These are phyloP conservation scores for Dynastes tityus DNA, from an alignment of 2,888 invertebrate genomes.

Conservation along the genomic window DNA sequence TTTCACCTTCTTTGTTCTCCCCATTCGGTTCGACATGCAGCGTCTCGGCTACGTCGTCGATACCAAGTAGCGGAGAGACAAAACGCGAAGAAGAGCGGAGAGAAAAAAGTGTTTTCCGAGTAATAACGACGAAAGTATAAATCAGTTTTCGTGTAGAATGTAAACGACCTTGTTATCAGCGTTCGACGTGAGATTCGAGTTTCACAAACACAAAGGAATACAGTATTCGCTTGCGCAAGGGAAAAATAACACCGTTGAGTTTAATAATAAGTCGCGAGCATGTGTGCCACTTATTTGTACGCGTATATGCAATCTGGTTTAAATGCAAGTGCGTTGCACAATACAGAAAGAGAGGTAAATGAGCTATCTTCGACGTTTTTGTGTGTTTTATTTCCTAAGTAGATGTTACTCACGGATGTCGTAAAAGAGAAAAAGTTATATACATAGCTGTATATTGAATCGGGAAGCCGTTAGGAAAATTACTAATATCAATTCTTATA, in stretches of 20 bases:
- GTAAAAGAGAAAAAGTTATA: too few relatives aligned
- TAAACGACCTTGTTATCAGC: slow-evolving; percentile 66
- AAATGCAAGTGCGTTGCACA: too few relatives aligned
- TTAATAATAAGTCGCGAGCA: slow-evolving; percentile 48
- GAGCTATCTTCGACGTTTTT: too few relatives aligned
- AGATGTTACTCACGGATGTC: too few relatives aligned
- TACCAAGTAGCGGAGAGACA: not conserved
- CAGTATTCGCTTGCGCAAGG: slow-evolving; percentile 62
- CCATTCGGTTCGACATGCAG: slow-evolving; percentile 1
- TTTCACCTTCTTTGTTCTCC: slow-evolving; percentile 11
- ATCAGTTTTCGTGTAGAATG: slow-evolving; percentile 66
- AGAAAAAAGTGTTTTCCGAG: slow-evolving; percentile 42
- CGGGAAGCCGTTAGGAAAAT: too few relatives aligned
- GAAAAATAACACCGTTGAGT: slow-evolving; percentile 49
- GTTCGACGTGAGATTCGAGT: slow-evolving; percentile 64
- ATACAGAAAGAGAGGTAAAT: too few relatives aligned
- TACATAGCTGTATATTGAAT: too few relatives aligned
- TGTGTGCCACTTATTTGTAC: slow-evolving; percentile 47
- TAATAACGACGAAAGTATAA: slow-evolving; percentile 54
- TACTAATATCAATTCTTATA: too few relatives aligned
- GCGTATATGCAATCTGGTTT: not conserved
- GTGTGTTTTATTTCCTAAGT: too few relatives aligned
- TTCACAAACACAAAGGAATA: slow-evolving; percentile 63
- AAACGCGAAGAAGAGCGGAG: not conserved
- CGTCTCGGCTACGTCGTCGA: not conserved